Conservation (phyloP, 2,888 invertebrate species). For the Acronicta psi region DNA sequence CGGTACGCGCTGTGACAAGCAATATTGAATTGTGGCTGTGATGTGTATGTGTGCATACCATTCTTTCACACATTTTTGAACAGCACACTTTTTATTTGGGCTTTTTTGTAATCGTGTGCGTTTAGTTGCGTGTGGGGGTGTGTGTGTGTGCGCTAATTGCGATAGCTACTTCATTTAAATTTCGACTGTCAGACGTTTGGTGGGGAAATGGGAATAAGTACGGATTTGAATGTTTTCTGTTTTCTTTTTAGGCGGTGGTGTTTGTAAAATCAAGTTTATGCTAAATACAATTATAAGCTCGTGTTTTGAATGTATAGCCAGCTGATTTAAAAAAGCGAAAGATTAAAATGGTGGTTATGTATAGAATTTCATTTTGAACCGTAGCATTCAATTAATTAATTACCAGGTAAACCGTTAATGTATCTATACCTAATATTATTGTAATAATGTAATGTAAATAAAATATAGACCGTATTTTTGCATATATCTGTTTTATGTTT, state of each 20-base stretch:
- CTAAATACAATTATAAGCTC: not conserved
- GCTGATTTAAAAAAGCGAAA: too few species aligned
- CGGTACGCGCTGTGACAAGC: conserved; percentile 83
- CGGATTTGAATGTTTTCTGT: conserved; percentile 55
- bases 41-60: conserved; percentile 73
- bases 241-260: conserved; percentile 1
- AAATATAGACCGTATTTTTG: too few species aligned
- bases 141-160: conserved; percentile 82
- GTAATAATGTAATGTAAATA: too few species aligned
- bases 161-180: conserved; percentile 89
- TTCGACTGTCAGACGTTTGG: conserved; percentile 81
- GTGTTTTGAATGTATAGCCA: not conserved
- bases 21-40: conserved; percentile 85
- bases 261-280: not conserved
- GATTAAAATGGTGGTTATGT: too few species aligned
- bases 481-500: too few species aligned
- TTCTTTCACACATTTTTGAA: conserved; percentile 88
- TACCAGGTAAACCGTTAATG: too few species aligned
- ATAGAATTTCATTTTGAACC: too few species aligned
- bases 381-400: too few species aligned
- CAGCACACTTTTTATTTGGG: conserved; percentile 84
- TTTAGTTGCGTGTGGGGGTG: conserved; percentile 60
- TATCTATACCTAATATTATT: too few species aligned
- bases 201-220: conserved; percentile 71
- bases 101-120: conserved; percentile 71